Evolutionary conservation across 2,888 invertebrate genomes (phyloP).

Genomic region (Eubasilissa splendida): DNA sequence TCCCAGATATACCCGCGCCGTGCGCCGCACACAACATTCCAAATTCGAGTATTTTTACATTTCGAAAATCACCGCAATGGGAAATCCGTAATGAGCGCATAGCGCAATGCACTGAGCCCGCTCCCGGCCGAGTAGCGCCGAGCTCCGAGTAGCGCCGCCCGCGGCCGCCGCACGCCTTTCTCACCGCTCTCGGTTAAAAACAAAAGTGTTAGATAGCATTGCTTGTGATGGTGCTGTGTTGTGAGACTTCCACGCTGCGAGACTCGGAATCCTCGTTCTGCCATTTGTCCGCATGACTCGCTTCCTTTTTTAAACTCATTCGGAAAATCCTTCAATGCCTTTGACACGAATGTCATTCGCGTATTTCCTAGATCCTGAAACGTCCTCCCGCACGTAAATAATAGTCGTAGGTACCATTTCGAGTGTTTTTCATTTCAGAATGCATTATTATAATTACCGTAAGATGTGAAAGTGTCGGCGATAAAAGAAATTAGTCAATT

Average conservation of each 20-base stretch:
- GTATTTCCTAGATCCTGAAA: no score
- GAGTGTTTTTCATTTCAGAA: slow-evolving; percentile 10
- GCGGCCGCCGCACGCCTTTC: neutral
- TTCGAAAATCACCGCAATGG: slow-evolving; percentile 42
- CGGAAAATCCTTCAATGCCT: no score
- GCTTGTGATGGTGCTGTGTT: slow-evolving; percentile 21
- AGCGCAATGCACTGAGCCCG: slow-evolving; percentile 42
- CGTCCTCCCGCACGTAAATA: no score
- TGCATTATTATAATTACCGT: neutral
- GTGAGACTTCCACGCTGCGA: neutral
- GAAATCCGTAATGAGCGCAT: slow-evolving; percentile 48
- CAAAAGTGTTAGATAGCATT: neutral
- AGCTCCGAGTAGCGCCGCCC: neutral
- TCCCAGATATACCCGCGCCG: slow-evolving; percentile 50
- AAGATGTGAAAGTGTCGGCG: slow-evolving; percentile 20
- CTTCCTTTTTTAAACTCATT: no score
- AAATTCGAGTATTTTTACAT: neutral
- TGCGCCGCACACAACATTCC: slow-evolving; percentile 39
- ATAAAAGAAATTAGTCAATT: slow-evolving; percentile 27
- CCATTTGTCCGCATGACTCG: neutral
- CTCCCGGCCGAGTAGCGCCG: neutral
- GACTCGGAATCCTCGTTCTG: neutral
- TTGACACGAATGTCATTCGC: no score
- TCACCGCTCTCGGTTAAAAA: neutral
- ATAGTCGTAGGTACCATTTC: neutral